Evolutionary conservation across 2,113 vertebrate genomes (phyloP).

Genomic region (Eulemur rufifrons): DNA sequence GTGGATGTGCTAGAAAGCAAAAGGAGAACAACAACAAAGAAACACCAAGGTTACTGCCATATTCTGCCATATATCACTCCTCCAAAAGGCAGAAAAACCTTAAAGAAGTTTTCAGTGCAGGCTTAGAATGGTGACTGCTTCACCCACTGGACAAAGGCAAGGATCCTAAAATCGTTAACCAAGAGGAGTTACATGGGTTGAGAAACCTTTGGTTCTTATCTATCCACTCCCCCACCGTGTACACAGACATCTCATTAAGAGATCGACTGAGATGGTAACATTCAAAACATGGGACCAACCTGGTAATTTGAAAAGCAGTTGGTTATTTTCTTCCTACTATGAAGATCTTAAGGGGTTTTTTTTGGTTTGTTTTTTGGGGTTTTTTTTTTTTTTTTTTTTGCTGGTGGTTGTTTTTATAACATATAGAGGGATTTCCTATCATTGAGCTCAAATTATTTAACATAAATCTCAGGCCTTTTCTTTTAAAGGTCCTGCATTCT

Average conservation of each 20-base stretch:
- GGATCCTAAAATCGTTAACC: neutral
- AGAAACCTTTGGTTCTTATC: neutral
- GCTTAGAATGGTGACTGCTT: neutral
- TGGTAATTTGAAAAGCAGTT: slow-evolving; percentile 62
- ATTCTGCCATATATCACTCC: neutral
- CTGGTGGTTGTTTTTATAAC: neutral
- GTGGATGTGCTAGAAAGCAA: neutral
- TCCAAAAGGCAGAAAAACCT: neutral
- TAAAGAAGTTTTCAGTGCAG: neutral
- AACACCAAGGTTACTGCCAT: neutral
- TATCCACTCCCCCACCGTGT: neutral
- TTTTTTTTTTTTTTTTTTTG: neutral
- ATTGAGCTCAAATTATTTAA: slow-evolving; percentile 53
- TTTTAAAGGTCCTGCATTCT: neutral
- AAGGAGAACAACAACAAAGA: neutral
- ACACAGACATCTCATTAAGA: slow-evolving; percentile 65
- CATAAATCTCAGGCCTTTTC: neutral
- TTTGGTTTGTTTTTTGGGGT: neutral
- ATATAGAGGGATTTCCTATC: slow-evolving; percentile 10
- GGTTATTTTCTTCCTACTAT: slow-evolving; percentile 66
- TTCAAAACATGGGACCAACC: slow-evolving; percentile 59
- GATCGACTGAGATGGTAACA: slow-evolving; percentile 51
- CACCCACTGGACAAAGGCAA: neutral
- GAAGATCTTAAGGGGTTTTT: slow-evolving; percentile 19
- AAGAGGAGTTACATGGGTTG: neutral